phyloP scores from a whole-genome alignment of 2,113 vertebrate species.

The Dolichallabes microphthalmus region DNA sequence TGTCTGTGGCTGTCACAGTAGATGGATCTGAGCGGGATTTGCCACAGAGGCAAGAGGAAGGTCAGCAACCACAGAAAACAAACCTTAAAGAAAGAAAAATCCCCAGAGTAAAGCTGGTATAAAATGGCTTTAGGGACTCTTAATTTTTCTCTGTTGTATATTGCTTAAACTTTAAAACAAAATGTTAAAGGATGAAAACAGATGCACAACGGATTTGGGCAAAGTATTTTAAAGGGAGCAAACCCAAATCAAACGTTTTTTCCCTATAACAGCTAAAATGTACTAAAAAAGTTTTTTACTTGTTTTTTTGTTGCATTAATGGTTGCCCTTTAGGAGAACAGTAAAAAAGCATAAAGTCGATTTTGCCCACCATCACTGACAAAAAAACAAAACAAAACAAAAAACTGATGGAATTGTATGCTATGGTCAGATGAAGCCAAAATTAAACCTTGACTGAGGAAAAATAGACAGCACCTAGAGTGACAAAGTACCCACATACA shows the following conservation, averaged over 20 bases:
- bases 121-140: neutral
- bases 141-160: conserved; percentile 20
- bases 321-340: neutral
- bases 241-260: neutral
- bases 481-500: neutral
- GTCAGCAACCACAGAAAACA: conserved; percentile 50
- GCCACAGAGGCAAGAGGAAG: conserved; percentile 25
- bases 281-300: too few relatives aligned
- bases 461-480: neutral
- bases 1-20: conserved; percentile 54
- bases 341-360: neutral
- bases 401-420: neutral
- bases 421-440: neutral
- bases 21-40: conserved; percentile 59
- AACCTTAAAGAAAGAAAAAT: conserved; percentile 28
- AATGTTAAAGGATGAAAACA: neutral
- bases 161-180: neutral
- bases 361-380: neutral
- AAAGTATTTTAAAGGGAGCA: neutral
- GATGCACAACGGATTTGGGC: neutral
- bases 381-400: too few relatives aligned
- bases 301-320: neutral
- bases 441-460: neutral
- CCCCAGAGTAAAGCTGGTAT: neutral
- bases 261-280: neutral